phyloP scores from a whole-genome alignment of 2,888 invertebrate genomes.

The Diogma glabrata region DNA sequence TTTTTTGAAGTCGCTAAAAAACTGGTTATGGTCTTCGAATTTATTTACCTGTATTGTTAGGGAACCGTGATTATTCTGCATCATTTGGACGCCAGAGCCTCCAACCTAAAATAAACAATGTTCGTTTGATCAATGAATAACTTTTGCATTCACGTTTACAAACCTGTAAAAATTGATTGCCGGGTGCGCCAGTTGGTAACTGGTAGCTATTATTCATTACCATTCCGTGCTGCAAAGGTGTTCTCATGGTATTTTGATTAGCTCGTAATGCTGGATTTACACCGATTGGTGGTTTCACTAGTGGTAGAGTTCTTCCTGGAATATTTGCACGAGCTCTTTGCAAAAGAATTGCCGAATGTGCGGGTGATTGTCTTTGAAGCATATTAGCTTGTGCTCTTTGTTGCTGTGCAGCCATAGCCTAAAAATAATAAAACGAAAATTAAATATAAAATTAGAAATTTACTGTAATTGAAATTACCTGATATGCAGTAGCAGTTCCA shows the following conservation, averaged over 20 bases:
- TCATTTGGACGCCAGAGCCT: constrained; percentile 23
- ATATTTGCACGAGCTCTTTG: constrained; percentile 1
- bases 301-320: constrained; percentile 27
- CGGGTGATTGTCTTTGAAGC: constrained; percentile 11
- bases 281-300: constrained; percentile 24
- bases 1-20: too few relatives aligned
- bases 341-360: constrained; percentile 9
- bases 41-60: constrained; percentile 23
- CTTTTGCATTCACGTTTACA: too few relatives aligned
- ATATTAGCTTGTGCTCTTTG: constrained; percentile 24
- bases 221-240: constrained; percentile 27
- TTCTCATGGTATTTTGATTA: constrained; percentile 18
- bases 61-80: constrained; percentile 24
- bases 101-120: not conserved
- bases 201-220: constrained; percentile 35
- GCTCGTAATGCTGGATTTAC: constrained; percentile 18
- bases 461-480: constrained; percentile 25
- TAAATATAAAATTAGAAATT: not conserved
- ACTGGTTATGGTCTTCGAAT: too few relatives aligned
- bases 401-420: constrained; percentile 38
- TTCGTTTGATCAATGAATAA: too few relatives aligned
- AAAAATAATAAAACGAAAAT: not conserved
- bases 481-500: constrained; percentile 38
- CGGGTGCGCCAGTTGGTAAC: constrained; percentile 19
- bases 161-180: constrained; percentile 34